Conservation (phyloP, 2,797 vertebrate genomes). For the Spinus olivaceus region DNA sequence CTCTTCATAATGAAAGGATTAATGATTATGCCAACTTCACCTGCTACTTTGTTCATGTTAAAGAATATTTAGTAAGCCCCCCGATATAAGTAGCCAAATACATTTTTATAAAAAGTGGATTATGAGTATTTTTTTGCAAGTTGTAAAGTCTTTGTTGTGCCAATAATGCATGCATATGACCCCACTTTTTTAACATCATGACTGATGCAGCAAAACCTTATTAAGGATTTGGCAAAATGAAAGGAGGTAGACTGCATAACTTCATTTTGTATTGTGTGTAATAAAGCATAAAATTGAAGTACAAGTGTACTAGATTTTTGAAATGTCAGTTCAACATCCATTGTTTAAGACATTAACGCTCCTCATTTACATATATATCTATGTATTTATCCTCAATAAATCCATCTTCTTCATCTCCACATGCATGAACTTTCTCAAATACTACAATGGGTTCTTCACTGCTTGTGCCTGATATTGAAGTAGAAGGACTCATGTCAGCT, state of each 20-base stretch:
- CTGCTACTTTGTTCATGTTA: not conserved
- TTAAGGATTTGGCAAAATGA: not conserved
- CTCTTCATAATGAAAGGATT: not conserved
- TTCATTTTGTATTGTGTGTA: not conserved
- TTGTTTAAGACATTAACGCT: constrained; percentile 17
- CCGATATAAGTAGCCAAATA: not conserved
- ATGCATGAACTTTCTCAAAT: constrained; percentile 72
- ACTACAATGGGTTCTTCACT: constrained; percentile 57
- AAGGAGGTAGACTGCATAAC: not conserved
- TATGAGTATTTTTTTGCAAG: not conserved
- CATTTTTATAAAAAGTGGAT: not conserved
- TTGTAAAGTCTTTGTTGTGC: not conserved
- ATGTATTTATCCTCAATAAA: constrained; percentile 92
- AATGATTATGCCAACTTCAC: not conserved
- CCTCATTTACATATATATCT: constrained; percentile 68
- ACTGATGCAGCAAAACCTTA: not conserved
- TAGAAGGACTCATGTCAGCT: constrained; percentile 42
- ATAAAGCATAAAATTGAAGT: not conserved
- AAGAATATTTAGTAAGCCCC: not conserved
- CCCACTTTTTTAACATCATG: not conserved
- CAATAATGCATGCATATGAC: not conserved
- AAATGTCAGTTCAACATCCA: not conserved
- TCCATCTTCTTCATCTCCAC: constrained; percentile 80
- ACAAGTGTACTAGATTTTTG: not conserved
- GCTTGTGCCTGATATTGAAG: not conserved